Conservation (phyloP, 1,140 invertebrate species). For the Procambarus virginalis region DNA sequence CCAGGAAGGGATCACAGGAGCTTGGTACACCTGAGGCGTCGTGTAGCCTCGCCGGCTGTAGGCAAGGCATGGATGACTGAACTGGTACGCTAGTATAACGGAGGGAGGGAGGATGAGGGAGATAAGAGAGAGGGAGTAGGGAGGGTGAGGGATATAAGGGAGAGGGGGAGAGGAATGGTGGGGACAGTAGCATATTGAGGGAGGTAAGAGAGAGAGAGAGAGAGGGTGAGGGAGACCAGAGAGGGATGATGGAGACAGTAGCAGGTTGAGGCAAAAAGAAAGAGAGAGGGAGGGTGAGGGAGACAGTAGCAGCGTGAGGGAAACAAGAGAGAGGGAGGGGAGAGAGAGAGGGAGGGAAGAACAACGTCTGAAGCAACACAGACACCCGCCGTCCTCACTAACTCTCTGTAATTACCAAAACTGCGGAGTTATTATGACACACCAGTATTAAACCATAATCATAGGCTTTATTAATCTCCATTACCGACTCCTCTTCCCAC, state of each 20-base stretch:
- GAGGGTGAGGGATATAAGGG: too few relatives aligned
- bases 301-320: neutral
- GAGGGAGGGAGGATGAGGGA: too few relatives aligned
- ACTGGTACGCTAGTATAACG: too few relatives aligned
- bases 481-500: constrained; percentile 60
- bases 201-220: neutral
- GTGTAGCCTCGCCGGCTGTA: too few relatives aligned
- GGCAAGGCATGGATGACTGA: too few relatives aligned
- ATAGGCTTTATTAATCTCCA: constrained; percentile 65
- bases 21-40: too few relatives aligned
- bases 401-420: constrained; percentile 67
- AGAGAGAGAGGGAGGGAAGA: constrained; percentile 8
- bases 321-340: neutral
- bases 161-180: too few relatives aligned
- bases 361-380: constrained; percentile 44
- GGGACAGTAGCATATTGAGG: too few relatives aligned
- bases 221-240: neutral
- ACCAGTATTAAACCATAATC: constrained; percentile 63
- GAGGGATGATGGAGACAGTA: neutral
- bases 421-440: constrained; percentile 63
- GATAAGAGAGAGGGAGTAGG: too few relatives aligned
- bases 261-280: neutral
- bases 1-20: too few relatives aligned
- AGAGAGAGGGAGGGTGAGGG: neutral
- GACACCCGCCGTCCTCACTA: constrained; percentile 53